Percentiles rank a stretch among this genome's conserved stretches.
Conservation (phyloP, 2,797 vertebrate species). For the Chiroxiphia lanceolata region DNA sequence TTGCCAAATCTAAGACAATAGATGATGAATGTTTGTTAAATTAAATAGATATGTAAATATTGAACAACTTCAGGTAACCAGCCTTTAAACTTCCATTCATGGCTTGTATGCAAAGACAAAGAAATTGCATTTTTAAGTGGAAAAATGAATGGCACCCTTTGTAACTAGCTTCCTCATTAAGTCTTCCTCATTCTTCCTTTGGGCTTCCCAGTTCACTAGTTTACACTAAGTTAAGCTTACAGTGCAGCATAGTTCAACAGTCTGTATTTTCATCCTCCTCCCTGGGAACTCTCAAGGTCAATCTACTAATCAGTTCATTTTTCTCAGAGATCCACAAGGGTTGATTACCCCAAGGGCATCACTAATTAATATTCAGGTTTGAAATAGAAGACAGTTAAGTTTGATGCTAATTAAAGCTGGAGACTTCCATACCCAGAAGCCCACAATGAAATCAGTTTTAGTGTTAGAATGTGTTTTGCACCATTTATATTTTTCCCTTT, state of each 20-base stretch:
- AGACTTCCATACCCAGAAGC: slow-evolving; percentile 21
- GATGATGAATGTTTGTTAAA: background rate
- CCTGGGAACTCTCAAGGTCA: slow-evolving; percentile 55
- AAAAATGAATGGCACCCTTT: background rate
- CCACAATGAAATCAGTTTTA: slow-evolving; percentile 1
- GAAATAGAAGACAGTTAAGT: slow-evolving; percentile 34
- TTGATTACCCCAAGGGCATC: slow-evolving; percentile 57
- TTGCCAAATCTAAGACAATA: background rate
- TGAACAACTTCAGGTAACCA: background rate
- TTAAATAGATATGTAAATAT: background rate
- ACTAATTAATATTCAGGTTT: slow-evolving; percentile 61
- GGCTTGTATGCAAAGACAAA: background rate
- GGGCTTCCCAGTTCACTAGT: background rate
- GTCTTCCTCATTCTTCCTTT: background rate
- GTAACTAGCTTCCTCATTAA: background rate
- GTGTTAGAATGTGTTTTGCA: background rate
- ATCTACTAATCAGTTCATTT: slow-evolving; percentile 62
- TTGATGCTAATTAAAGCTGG: slow-evolving; percentile 54
- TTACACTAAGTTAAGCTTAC: background rate
- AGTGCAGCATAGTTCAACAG: background rate
- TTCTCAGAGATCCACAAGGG: slow-evolving; percentile 40
- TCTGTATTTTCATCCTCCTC: slow-evolving; percentile 33
- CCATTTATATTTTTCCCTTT: background rate
- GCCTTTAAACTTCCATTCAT: background rate
- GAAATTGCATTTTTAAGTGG: background rate